These are phyloP conservation scores for Etheostoma spectabile DNA, from an alignment of 2,113 vertebrate species.

Conservation along the genomic window DNA sequence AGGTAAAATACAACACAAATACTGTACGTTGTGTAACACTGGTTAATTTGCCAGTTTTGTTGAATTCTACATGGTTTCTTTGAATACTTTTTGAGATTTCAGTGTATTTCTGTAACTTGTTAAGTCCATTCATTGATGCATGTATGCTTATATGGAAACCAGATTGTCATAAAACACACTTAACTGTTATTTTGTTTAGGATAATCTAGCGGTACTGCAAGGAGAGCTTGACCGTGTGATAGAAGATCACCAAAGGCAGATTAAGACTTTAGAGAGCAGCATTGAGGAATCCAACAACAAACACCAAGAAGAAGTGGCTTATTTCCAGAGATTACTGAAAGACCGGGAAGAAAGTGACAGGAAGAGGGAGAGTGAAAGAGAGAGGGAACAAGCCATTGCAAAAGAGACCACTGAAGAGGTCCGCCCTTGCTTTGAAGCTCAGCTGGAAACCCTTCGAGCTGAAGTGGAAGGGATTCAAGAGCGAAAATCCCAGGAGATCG, in stretches of 20 bases:
- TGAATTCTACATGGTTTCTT: neutral
- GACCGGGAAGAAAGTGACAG: constrained; percentile 75
- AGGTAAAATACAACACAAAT: constrained; percentile 80
- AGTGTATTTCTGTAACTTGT: neutral
- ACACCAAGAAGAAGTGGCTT: constrained; percentile 84
- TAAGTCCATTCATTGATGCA: neutral
- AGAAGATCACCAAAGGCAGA: constrained; percentile 81
- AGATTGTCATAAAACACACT: neutral
- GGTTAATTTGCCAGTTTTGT: neutral
- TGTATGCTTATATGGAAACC: neutral
- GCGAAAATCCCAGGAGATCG: constrained; percentile 80
- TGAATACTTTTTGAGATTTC: neutral
- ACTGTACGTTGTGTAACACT: neutral
- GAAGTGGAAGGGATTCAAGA: constrained; percentile 81
- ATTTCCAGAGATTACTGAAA: constrained; percentile 85
- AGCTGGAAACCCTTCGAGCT: constrained; percentile 83
- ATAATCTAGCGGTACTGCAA: constrained; percentile 81
- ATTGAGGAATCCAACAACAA: constrained; percentile 79
- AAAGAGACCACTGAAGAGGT: constrained; percentile 81
- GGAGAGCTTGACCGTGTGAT: constrained; percentile 82
- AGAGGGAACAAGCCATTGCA: constrained; percentile 66
- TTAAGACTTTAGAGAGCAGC: constrained; percentile 83
- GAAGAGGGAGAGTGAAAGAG: constrained; percentile 79
- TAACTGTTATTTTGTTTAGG: constrained; percentile 80
- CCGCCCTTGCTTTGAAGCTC: constrained; percentile 80